phyloP scores from a whole-genome alignment of 2,888 invertebrate species.

The Drosophila flavopinicola region DNA sequence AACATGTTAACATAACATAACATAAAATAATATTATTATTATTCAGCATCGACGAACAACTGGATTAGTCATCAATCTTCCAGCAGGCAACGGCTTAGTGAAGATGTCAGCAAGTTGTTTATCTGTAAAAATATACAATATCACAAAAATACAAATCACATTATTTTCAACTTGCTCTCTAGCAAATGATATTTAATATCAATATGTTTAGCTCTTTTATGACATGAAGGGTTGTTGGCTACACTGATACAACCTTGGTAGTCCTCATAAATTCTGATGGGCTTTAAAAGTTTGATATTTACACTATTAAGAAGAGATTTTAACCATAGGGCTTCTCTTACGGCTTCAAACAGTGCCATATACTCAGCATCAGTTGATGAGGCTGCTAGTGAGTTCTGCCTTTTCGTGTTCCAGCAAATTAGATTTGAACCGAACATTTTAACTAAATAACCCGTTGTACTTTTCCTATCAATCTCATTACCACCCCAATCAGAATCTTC shows the following conservation, averaged over 20 bases:
- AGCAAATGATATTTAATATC: slow-evolving; percentile 52
- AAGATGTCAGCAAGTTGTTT: slow-evolving; percentile 36
- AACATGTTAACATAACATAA: too few species aligned
- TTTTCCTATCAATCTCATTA: slow-evolving; percentile 33
- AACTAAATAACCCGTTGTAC: slow-evolving; percentile 34
- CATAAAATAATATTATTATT: too few species aligned
- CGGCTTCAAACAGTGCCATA: slow-evolving; percentile 18
- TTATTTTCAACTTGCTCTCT: slow-evolving; percentile 44
- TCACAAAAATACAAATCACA: too few species aligned
- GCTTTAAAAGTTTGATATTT: not conserved
- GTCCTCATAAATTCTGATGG: slow-evolving; percentile 30
- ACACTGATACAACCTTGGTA: slow-evolving; percentile 47
- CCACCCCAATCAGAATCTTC: slow-evolving; percentile 48
- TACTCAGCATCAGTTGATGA: slow-evolving; percentile 46
- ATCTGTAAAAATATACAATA: too few species aligned
- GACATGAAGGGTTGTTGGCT: slow-evolving; percentile 24
- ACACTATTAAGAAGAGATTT: slow-evolving; percentile 1
- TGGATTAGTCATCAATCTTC: not conserved
- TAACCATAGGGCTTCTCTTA: slow-evolving; percentile 37
- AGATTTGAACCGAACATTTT: slow-evolving; percentile 40
- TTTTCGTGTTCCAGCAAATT: slow-evolving; percentile 44
- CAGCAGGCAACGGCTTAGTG: slow-evolving; percentile 30
- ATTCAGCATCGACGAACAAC: too few species aligned
- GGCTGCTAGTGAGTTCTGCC: slow-evolving; percentile 38
- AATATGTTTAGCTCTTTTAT: slow-evolving; percentile 46